These are phyloP conservation scores for Phylloscopus collybita DNA, from an alignment of 2,797 vertebrate genomes.

Conservation along the genomic window DNA sequence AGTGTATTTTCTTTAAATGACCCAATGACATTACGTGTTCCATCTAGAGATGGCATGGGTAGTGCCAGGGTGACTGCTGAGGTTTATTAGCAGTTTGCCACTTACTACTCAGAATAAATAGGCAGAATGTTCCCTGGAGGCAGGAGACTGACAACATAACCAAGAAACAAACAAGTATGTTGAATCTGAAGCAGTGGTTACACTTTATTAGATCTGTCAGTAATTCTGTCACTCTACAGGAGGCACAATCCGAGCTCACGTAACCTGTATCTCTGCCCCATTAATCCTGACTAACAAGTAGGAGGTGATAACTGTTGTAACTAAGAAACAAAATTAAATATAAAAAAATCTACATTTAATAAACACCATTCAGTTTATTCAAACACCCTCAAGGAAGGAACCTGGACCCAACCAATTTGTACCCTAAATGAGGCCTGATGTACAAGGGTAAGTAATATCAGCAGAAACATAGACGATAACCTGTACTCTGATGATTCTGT, in stretches of 20 bases:
- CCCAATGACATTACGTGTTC: background rate
- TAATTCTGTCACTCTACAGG: slow-evolving; percentile 53
- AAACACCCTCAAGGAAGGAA: background rate
- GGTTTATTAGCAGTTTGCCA: slow-evolving; percentile 34
- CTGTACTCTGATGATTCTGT: background rate
- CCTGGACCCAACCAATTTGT: background rate
- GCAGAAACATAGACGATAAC: background rate
- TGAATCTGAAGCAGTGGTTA: slow-evolving; percentile 10
- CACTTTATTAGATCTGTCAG: slow-evolving; percentile 56
- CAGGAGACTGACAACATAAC: slow-evolving; percentile 1
- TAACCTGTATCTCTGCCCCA: slow-evolving; percentile 3
- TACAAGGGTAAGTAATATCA: background rate
- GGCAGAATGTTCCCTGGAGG: slow-evolving; percentile 31
- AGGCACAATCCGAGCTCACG: background rate
- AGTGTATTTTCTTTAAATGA: background rate
- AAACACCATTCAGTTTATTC: background rate
- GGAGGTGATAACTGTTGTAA: background rate
- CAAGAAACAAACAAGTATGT: slow-evolving; percentile 10
- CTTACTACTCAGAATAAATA: slow-evolving; percentile 16
- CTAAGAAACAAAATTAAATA: slow-evolving; percentile 39
- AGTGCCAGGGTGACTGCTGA: background rate
- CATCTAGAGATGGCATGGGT: background rate
- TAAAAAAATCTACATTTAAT: slow-evolving; percentile 14
- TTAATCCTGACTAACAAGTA: slow-evolving; percentile 55
- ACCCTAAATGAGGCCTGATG: background rate